phyloP scores from a whole-genome alignment of 1,140 invertebrate genomes.

The Xylocopa sonorina region DNA sequence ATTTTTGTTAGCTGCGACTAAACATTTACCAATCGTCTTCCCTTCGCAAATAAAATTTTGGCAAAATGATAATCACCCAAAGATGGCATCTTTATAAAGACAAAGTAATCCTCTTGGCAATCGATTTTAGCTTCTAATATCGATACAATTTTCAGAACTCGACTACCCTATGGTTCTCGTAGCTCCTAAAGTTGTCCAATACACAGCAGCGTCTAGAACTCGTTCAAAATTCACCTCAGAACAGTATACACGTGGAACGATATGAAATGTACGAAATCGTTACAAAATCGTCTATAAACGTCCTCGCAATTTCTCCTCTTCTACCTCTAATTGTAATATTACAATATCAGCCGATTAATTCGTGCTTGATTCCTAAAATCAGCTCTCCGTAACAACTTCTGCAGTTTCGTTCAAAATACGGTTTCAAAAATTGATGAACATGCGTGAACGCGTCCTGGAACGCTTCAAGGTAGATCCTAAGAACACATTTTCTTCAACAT shows the following conservation, averaged over 20 bases:
- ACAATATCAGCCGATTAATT: conserved; percentile 9
- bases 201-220: not conserved
- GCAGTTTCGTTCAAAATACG: conserved; percentile 16
- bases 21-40: too few relatives aligned
- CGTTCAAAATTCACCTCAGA: too few relatives aligned
- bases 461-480: not conserved
- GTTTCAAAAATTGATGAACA: conserved; percentile 32
- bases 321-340: conserved; percentile 2
- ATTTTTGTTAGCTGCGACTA: too few relatives aligned
- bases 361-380: not conserved
- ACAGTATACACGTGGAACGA: conserved; percentile 6
- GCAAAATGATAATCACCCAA: too few relatives aligned
- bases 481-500: conserved; percentile 20
- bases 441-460: not conserved
- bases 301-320: too few relatives aligned
- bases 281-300: conserved; percentile 40
- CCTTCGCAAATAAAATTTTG: too few relatives aligned
- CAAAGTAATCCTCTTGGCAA: not conserved
- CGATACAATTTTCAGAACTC: not conserved
- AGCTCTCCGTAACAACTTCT: too few relatives aligned
- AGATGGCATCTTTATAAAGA: not conserved
- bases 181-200: not conserved
- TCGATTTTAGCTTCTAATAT: not conserved
- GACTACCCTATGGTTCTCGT: not conserved
- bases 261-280: conserved; percentile 46